Conservation (phyloP, 1,140 invertebrate species). For the Augochlora pura region DNA sequence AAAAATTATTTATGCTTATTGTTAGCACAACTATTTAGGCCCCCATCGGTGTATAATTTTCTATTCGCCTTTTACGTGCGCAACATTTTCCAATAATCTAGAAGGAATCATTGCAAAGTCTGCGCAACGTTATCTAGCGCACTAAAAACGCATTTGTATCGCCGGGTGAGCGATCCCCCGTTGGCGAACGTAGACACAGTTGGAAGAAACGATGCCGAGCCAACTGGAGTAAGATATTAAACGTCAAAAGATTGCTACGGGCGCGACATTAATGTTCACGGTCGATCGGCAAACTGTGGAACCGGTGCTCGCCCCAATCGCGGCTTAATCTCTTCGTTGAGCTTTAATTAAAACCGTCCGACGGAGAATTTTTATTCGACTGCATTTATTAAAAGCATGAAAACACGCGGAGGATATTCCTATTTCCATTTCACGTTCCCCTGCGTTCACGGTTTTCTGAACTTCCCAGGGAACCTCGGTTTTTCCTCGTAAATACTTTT, state of each 20-base stretch:
- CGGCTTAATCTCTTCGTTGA: not conserved
- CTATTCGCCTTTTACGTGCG: too few species aligned
- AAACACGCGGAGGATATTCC: not conserved
- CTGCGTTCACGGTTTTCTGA: not conserved
- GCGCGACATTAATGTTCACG: not conserved
- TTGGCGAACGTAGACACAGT: not conserved
- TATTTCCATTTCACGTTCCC: not conserved
- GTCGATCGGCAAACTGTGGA: not conserved
- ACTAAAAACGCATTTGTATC: too few species aligned
- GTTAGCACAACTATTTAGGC: too few species aligned
- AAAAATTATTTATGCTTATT: too few species aligned
- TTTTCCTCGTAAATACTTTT: not conserved
- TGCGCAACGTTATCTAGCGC: not conserved
- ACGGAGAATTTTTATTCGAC: not conserved
- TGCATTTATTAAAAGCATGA: constrained; percentile 6
- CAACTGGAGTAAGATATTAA: not conserved
- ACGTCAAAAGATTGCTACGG: constrained; percentile 3
- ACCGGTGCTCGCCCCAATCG: not conserved
- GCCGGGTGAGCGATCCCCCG: too few species aligned
- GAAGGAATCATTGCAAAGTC: not conserved
- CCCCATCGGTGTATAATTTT: too few species aligned
- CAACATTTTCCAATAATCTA: too few species aligned
- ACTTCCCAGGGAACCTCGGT: not conserved
- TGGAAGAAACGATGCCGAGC: not conserved
- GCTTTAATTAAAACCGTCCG: constrained; percentile 4